phyloP scores from a whole-genome alignment of 2,888 invertebrate species.

The Ditylenchus weischeri region DNA sequence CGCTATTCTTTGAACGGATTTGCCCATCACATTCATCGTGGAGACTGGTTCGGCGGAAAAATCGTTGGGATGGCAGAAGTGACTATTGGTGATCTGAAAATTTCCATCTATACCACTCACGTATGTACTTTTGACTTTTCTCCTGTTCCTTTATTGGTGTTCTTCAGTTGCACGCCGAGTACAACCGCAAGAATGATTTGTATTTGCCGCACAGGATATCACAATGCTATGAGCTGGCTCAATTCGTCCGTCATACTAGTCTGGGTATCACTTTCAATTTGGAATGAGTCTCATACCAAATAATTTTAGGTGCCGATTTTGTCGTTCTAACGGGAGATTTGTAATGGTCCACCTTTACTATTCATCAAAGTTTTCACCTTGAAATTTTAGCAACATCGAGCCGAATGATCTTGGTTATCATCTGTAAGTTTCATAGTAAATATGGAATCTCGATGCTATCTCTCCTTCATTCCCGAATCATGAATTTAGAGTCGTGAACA shows the following conservation, averaged over 20 bases:
- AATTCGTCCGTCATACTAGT: conserved; percentile 74
- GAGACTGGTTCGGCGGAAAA: conserved; percentile 98
- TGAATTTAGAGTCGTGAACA: conserved; percentile 35
- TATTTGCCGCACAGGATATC: conserved; percentile 75
- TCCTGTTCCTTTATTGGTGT: conserved; percentile 57
- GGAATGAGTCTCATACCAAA: too few relatives aligned
- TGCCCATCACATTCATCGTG: conserved; percentile 84
- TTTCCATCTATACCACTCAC: conserved; percentile 89
- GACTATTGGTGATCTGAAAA: conserved; percentile 64
- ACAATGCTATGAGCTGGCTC: conserved; percentile 86
- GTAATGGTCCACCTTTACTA: neutral
- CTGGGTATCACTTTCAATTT: conserved; percentile 10
- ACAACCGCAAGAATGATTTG: conserved; percentile 70
- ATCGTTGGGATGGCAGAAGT: conserved; percentile 60
- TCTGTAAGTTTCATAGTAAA: conserved; percentile 17
- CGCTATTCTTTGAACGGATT: conserved; percentile 94
- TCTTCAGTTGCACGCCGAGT: conserved; percentile 79
- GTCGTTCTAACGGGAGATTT: conserved; percentile 88
- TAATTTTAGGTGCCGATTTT: conserved; percentile 66
- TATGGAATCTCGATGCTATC: too few relatives aligned
- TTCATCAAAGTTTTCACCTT: neutral
- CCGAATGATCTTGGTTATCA: conserved; percentile 70
- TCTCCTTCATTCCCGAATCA: neutral
- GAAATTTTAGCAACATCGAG: conserved; percentile 69
- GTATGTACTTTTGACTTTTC: conserved; percentile 62